These are phyloP conservation scores for Rhabdomys pumilio DNA, from an alignment of 2,797 vertebrate genomes.

Conservation along the genomic window DNA sequence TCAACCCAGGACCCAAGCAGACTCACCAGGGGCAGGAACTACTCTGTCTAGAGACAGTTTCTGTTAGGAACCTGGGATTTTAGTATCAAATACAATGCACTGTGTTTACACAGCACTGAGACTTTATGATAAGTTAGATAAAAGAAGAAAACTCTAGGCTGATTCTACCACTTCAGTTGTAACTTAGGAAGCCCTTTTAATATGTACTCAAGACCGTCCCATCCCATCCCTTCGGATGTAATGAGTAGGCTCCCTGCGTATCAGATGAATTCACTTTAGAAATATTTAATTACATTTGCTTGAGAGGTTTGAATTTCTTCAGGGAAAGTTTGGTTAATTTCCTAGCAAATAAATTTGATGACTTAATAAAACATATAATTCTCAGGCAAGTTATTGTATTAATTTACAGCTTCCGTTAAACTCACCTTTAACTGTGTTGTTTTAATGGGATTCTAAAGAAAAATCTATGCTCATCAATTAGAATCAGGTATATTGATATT, in stretches of 20 bases:
- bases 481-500: neutral
- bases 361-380: slow-evolving; percentile 46
- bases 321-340: neutral
- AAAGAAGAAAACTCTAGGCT: slow-evolving; percentile 66
- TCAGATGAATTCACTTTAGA: slow-evolving; percentile 5
- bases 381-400: slow-evolving; percentile 46
- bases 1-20: neutral
- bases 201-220: neutral
- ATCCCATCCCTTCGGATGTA: neutral
- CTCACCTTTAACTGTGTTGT: neutral
- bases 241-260: neutral
- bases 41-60: neutral
- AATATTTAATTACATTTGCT: slow-evolving; percentile 4
- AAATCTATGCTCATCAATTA: neutral
- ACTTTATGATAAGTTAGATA: slow-evolving; percentile 51
- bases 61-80: slow-evolving; percentile 70
- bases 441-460: slow-evolving; percentile 52
- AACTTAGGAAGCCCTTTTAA: slow-evolving; percentile 26
- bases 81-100: slow-evolving; percentile 41
- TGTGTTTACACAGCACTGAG: neutral
- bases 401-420: slow-evolving; percentile 48
- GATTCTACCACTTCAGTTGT: slow-evolving; percentile 51
- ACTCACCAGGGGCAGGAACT: neutral
- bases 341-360: slow-evolving; percentile 43
- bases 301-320: slow-evolving; percentile 46